phyloP scores from a whole-genome alignment of 2,888 invertebrate genomes.

The Chrysomela aeneicollis region DNA sequence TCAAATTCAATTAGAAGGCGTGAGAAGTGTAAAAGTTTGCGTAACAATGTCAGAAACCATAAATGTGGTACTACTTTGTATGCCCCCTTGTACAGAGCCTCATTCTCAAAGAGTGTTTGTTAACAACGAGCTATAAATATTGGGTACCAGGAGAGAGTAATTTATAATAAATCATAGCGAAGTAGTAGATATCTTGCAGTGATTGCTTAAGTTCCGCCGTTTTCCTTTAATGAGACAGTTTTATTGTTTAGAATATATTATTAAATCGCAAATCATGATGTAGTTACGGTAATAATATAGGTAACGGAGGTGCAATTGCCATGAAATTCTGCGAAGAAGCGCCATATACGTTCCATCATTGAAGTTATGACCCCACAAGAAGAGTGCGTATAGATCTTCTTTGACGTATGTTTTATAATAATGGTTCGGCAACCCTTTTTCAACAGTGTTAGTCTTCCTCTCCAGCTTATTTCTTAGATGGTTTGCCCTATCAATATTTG shows the following conservation, averaged over 20 bases:
- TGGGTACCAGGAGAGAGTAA: neutral
- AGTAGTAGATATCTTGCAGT: constrained; percentile 10
- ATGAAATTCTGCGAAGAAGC: constrained; percentile 23
- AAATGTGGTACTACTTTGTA: no score
- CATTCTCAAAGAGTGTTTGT: no score
- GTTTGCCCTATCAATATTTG: no score
- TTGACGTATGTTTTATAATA: no score
- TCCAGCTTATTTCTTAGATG: no score
- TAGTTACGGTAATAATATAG: constrained; percentile 25
- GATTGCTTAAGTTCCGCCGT: constrained; percentile 18
- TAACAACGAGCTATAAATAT: no score
- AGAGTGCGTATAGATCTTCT: neutral
- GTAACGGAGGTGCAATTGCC: constrained; percentile 12
- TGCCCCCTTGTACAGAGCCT: no score
- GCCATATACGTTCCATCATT: constrained; percentile 16
- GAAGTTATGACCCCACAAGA: neutral
- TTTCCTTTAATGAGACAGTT: constrained; percentile 34
- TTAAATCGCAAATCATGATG: constrained; percentile 33
- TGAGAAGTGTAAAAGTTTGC: no score
- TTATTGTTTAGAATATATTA: constrained; percentile 33
- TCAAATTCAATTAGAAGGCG: no score
- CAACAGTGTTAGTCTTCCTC: no score
- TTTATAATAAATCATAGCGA: constrained; percentile 2
- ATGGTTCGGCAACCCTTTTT: no score
- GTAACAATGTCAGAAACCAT: no score